Base-by-base conservation (phyloP, 2,888 invertebrate genomes). In the Polydrusus cervinus region DNA sequence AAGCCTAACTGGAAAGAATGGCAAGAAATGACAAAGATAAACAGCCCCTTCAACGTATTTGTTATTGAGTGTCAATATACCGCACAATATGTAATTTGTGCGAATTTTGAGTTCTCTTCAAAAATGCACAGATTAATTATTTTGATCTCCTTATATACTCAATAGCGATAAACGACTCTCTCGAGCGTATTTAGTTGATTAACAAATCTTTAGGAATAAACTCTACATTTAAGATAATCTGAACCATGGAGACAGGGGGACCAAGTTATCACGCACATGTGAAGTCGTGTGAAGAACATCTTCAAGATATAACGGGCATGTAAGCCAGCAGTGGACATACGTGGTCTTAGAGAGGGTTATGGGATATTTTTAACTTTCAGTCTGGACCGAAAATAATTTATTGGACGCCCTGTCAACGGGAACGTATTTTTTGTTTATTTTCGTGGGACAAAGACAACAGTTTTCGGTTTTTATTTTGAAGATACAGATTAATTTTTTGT, bases 201-300 rank as follows among this genome's bases (percentile, higher is more conserved):
- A 51, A 11, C 53, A 11, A 13, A 25, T n/a, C 53, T 3, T 14
- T 0, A 3, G 57, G 57, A 60, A 60, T 18, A 60, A 38, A 60
- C 57, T 60, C 10, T 60, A 60, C 38, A 60, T 60, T 38, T 10
- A 18, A 38, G 3, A 60, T 60, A 57, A 57, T 47, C 61, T 43
- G 11, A 40, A 64, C 47, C 43, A 47, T 68, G 40, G 40, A 49
- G 64, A 43, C 55, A 43, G 51, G 55, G 45, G 62, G 45, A 61
- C 61, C 61, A 43, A 62, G 16, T 34, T 40, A 64, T 53, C 57
- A 62, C 68, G 82, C 85, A 85, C 83, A 84, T 85, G 85, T 85
- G 84, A 82, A 84, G 79, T 82, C 80, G 85, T 85, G 85, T 85
- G 85, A 86, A 85, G 84, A 85, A 86, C 83, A 84, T 84, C 82